Base-by-base conservation (phyloP, 2,888 invertebrate genomes). In the Bombylius discolor region DNA sequence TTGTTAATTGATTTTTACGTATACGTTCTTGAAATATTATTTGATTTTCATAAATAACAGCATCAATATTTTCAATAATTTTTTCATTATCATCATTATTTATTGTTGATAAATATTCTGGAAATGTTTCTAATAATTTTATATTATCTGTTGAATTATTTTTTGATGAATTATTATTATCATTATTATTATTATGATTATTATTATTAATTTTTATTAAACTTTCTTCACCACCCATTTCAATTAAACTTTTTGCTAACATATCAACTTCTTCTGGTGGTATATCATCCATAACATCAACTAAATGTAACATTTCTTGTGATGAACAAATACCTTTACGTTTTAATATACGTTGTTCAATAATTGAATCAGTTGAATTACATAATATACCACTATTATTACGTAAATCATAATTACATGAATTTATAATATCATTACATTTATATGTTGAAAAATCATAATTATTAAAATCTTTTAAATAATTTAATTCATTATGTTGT, bases 1-100 rank as follows among this genome's bases (percentile, higher is more conserved):
- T 62, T 5, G 62, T 61, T 42, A 61, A 56, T 50, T 62, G 59
- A 56, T 62, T 62, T 47, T 62, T 62, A 23, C 58, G 56, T 39
- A 62, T 62, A 47, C 62, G 51, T 51, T 62, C 60, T 44, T 62
- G 60, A 52, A 62, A 62, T 47, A 62, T 61, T n/a, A 62, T 59
- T 56, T 62, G 62, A 58, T 62, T 62, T 56, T 62, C 62, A 42
- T 62, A 62, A 14, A 62, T 61, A 36, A 58, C 62, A 0, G 62
- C 59, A 53, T 62, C 62, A 34, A 62, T 61, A 49, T 59, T 62
- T 54, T 62, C 62, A 49, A 62, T 53, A n/a, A 60, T 48, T 57
- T 62, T 61, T 11, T 58, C 59, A 36, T 36, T 9, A 44, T 56
- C 56, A 46, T 61, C 58, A 23, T 23, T 23, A 23, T 23, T 23